phyloP scores from a whole-genome alignment of 2,888 invertebrate genomes.

The Leuctra nigra region DNA sequence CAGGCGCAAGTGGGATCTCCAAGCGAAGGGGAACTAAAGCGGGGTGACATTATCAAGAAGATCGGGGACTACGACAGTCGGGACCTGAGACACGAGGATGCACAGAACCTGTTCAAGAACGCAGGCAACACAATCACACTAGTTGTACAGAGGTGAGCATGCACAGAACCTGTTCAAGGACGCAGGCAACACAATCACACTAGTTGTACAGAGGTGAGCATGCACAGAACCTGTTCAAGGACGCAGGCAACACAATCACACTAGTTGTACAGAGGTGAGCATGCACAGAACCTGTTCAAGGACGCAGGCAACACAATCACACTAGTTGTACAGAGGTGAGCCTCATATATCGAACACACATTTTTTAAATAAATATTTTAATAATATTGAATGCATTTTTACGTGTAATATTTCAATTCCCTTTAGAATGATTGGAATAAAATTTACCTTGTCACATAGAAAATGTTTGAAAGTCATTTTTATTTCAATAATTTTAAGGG shows the following conservation, averaged over 20 bases:
- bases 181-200: slow-evolving; percentile 68
- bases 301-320: slow-evolving; percentile 72
- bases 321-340: slow-evolving; percentile 79
- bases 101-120: slow-evolving; percentile 78
- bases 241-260: slow-evolving; percentile 70
- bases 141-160: slow-evolving; percentile 83
- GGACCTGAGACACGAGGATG: slow-evolving; percentile 84
- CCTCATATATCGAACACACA: too few relatives aligned
- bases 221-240: slow-evolving; percentile 81
- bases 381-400: too few relatives aligned
- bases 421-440: too few relatives aligned
- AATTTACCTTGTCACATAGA: too few relatives aligned
- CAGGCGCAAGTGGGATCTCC: slow-evolving; percentile 86
- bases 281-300: slow-evolving; percentile 82
- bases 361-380: too few relatives aligned
- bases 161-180: slow-evolving; percentile 83
- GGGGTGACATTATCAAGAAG: slow-evolving; percentile 87
- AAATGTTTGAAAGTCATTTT: too few relatives aligned
- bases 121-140: slow-evolving; percentile 72
- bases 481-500: too few relatives aligned
- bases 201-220: slow-evolving; percentile 88
- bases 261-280: slow-evolving; percentile 85
- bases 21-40: slow-evolving; percentile 73
- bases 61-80: slow-evolving; percentile 85
- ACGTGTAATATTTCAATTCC: too few relatives aligned